A percentile compares a stretch with the other conserved stretches of the same genome.
Conservation (phyloP, 2,113 vertebrate genomes). For the Tautogolabrus adspersus region DNA sequence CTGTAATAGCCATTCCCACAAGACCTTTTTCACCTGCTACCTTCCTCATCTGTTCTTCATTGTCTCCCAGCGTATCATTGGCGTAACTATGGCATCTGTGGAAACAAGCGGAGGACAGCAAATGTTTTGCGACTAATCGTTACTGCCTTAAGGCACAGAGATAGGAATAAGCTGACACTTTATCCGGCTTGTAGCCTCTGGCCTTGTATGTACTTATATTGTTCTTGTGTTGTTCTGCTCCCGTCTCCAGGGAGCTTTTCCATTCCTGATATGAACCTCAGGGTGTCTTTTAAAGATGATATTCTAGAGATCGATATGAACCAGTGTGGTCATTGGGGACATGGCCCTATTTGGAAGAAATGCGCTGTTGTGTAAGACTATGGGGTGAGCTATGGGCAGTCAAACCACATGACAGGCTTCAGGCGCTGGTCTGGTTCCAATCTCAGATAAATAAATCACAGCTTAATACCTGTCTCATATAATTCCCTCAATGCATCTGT, state of each 20-base stretch:
- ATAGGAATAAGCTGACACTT: constrained; percentile 47
- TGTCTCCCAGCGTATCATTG: constrained; percentile 51
- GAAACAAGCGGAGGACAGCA: constrained; percentile 41
- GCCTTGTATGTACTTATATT: constrained; percentile 49
- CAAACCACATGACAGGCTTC: constrained; percentile 60
- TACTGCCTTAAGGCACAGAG: constrained; percentile 52
- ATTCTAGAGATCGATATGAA: constrained; percentile 72
- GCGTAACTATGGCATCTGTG: constrained; percentile 39
- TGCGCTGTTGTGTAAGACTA: constrained; percentile 36
- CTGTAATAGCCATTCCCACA: constrained; percentile 62
- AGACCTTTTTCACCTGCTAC: constrained; percentile 59
- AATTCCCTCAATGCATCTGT: constrained; percentile 67
- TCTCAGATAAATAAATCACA: constrained; percentile 75
- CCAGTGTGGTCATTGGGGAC: constrained; percentile 52
- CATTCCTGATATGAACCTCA: constrained; percentile 36
- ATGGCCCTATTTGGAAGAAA: constrained; percentile 57
- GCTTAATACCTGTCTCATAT: constrained; percentile 73
- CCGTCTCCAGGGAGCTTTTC: constrained; percentile 40
- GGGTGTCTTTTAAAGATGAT: constrained; percentile 71
- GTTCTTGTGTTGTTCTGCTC: constrained; percentile 47
- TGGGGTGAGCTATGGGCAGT: constrained; percentile 54
- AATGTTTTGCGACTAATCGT: constrained; percentile 50
- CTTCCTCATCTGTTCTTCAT: constrained; percentile 57
- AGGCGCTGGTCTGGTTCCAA: constrained; percentile 71
- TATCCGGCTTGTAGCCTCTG: constrained; percentile 51